Evolutionary conservation across 2,113 vertebrate species (phyloP), one percentile per base, ranked within the genome.

Genomic region (Eolophus roseicapilla): DNA sequence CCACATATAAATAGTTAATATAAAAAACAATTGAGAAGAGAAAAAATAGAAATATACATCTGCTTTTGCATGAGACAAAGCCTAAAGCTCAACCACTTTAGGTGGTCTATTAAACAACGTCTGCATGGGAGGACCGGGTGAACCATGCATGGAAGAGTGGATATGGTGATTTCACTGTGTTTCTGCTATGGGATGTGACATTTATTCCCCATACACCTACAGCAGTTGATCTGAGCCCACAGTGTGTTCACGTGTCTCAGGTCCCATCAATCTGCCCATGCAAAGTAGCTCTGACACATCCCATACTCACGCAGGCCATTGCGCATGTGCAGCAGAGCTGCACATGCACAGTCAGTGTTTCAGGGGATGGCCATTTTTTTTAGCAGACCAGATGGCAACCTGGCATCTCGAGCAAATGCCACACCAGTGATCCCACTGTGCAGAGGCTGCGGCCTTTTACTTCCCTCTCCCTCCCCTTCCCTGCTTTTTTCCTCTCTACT

Each of bases 381-480:
- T 9, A 92, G 29, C 43, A 67, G 95, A 83, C 68, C 95, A 97
- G 94, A 96, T 93, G 96, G 95, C 96, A 97, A 95, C 94, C 95
- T 95, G 95, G 95, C 95, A 93, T 39, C 92, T 81, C 86, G 1
- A 53, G 76, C 80, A 67, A 94, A 88, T 39, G 91, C 96, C 94
- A 97, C 91, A 90, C 91, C 91, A 62, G 76, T 0, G 0, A 77
- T 86, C 94, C 92, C 37, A 28, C 91, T 78, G 88, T 5, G 88
- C 82, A 65, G 55, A 76, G 76, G 71, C 82, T 52, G 50, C 25
- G 86, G 76, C 94, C 88, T 88, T 74, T 90, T 27, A 43, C 55
- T 59, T 57, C 86, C 63, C 31, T 31, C 37, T 90, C 71, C 81
- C 59, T 35, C 39, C 63, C 31, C 64, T 57, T 39, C 83, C 33